phyloP scores from a whole-genome alignment of 2,113 vertebrate genomes.

The Sphyrna mokarran region DNA sequence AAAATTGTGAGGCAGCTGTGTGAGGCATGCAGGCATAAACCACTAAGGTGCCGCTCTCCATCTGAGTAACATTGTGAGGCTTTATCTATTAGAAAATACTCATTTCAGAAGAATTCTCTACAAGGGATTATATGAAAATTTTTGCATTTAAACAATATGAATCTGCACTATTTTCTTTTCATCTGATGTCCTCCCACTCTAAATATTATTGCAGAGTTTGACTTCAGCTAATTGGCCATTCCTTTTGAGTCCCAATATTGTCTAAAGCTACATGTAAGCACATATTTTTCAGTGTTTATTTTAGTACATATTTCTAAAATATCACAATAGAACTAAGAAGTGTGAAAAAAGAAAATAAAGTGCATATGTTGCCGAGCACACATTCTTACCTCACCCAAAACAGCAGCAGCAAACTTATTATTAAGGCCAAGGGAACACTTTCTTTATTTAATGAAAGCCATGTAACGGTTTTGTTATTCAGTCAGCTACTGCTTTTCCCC shows the following conservation, averaged over 20 bases:
- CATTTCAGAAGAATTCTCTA: constrained; percentile 1
- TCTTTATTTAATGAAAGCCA: background rate
- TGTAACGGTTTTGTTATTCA: background rate
- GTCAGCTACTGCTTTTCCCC: background rate
- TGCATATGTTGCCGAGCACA: background rate
- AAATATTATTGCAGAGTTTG: constrained; percentile 16
- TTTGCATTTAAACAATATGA: background rate
- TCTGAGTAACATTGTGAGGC: background rate
- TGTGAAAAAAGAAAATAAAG: background rate
- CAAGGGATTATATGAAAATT: background rate
- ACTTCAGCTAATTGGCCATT: background rate
- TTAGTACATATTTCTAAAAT: background rate
- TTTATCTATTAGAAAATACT: background rate
- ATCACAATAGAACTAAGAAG: background rate
- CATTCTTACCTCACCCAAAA: background rate
- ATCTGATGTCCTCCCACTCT: background rate
- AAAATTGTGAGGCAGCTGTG: background rate
- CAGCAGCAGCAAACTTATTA: background rate
- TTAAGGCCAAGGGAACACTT: background rate
- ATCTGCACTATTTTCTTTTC: background rate
- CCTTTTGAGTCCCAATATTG: background rate
- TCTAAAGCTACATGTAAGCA: background rate
- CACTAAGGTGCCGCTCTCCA: background rate
- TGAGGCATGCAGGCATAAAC: background rate
- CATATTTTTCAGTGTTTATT: background rate